These are phyloP conservation scores for Drosophila parthenogenetica DNA, from an alignment of 2,888 invertebrate species.

Conservation along the genomic window DNA sequence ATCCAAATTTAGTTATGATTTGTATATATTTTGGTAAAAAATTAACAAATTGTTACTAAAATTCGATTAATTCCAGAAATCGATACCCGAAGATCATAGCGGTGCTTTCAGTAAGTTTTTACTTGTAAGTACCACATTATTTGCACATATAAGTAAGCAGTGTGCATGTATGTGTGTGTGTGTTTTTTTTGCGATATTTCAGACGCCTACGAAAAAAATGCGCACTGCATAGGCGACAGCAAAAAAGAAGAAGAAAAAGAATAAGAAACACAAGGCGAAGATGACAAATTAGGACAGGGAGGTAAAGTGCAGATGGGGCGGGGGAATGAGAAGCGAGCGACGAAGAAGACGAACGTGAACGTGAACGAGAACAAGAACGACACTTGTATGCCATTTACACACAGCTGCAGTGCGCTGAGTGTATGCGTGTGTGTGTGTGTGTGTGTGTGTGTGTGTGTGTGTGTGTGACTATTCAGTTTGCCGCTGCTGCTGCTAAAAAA, in stretches of 20 bases:
- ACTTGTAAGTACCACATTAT: neutral
- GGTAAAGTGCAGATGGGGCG: constrained; percentile 3
- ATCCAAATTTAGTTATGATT: no score
- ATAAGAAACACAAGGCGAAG: neutral
- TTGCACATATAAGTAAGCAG: neutral
- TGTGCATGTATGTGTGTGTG: constrained; percentile 1
- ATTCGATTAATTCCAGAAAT: neutral
- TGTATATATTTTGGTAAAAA: no score
- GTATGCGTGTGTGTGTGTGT: neutral
- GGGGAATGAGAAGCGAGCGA: constrained; percentile 1
- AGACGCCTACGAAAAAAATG: constrained; percentile 78
- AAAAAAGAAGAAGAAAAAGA: neutral
- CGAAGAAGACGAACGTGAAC: constrained; percentile 22
- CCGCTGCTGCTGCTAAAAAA: constrained; percentile 55
- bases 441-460: constrained; percentile 17
- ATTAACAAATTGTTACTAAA: neutral
- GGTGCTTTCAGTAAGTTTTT: neutral
- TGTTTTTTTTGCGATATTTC: constrained; percentile 20
- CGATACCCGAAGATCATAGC: neutral
- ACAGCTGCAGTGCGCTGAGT: constrained; percentile 25
- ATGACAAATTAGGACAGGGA: neutral
- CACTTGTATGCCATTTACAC: constrained; percentile 69
- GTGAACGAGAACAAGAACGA: constrained; percentile 61
- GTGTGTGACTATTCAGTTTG: constrained; percentile 74
- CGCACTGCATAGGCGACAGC: constrained; percentile 69